Evolutionary conservation across 53 echinoderm and acorn worm species (phyloP), one percentile per base, ranked within the genome.

Genomic region (Mesocentrotus franciscanus): DNA sequence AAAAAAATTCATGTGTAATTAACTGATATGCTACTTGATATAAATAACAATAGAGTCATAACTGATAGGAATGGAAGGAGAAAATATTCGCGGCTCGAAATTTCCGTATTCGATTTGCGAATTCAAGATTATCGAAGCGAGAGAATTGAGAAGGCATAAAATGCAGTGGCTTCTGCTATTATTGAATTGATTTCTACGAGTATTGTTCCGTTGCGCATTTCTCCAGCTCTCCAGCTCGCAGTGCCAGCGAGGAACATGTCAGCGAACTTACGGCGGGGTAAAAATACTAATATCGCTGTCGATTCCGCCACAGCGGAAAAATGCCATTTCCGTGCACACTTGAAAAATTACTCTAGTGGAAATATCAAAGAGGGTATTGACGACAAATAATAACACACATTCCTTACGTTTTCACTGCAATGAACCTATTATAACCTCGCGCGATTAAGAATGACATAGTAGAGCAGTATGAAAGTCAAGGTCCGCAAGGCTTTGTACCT

Each of bases 51-150:
- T 87, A 87, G 57, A 87, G n/a, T 58, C 87, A 58, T 87, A 58
- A 57, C 29, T 29, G 56, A 58, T 56, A n/a, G 87, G 42, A 81
- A 22, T 59, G 24, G 87, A 57, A 87, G 87, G 87, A 87, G 58
- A 87, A 83, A 87, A 87, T 87, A 87, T 87, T 58, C 57, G 58
- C 87, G 87, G 60, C 58, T 87, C 14, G 58, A 87, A 87, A 87
- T 87, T 91, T 91, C 91, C 91, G 66, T 91, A 64, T 91, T 91
- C 34, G 66, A 36, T 91, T 91, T 91, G 91, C 55, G 91, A 91
- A 91, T 91, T 91, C 32, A 91, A 64, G 66, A 56, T 58, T 13
- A 58, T 57, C 58, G 57, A 58, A 87, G 87, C 87, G 87, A n/a
- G n/a, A 87, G 87, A 58, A 87, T 58, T 87, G 58, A 87, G 87